phyloP scores from a whole-genome alignment of 2,797 vertebrate genomes.

The Danio jaintianensis region DNA sequence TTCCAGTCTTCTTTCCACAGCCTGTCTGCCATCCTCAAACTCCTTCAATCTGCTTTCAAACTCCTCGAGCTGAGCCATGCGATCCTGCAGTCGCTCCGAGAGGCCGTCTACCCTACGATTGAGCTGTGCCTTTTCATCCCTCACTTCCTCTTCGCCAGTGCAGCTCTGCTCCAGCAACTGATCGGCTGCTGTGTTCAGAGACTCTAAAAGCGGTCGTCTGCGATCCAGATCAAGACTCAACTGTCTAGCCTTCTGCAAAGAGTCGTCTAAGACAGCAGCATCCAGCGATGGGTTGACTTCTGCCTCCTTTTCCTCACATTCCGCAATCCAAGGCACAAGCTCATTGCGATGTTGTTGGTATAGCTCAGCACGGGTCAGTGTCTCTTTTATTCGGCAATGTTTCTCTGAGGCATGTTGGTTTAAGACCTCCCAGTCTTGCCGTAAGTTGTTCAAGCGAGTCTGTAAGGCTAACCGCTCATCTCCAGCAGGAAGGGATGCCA shows the following conservation, averaged over 20 bases:
- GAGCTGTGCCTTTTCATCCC: conserved; percentile 91
- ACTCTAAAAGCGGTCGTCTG: conserved; percentile 86
- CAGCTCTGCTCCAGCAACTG: conserved; percentile 90
- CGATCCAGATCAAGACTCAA: conserved; percentile 89
- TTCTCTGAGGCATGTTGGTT: conserved; percentile 83
- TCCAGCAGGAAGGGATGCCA: conserved; percentile 86
- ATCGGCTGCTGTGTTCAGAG: conserved; percentile 90
- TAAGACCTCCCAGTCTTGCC: conserved; percentile 89
- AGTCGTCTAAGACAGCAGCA: conserved; percentile 83
- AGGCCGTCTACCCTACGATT: conserved; percentile 89
- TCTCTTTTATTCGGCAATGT: conserved; percentile 83
- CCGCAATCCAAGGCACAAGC: conserved; percentile 88
- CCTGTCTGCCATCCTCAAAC: conserved; percentile 91
- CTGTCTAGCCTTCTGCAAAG: conserved; percentile 84
- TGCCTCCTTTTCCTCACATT: conserved; percentile 82
- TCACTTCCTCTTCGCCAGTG: conserved; percentile 88
- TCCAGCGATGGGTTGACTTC: conserved; percentile 86
- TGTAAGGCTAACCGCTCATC: conserved; percentile 88
- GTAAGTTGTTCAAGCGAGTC: conserved; percentile 82
- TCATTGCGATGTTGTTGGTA: conserved; percentile 87
- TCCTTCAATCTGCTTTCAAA: conserved; percentile 91
- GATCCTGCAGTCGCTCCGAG: conserved; percentile 85
- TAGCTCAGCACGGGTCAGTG: conserved; percentile 87
- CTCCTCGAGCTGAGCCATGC: conserved; percentile 89
- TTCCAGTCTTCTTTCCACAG: conserved; percentile 93